phyloP scores from a whole-genome alignment of 2,888 invertebrate species.

The Neoitamus cyanurus region DNA sequence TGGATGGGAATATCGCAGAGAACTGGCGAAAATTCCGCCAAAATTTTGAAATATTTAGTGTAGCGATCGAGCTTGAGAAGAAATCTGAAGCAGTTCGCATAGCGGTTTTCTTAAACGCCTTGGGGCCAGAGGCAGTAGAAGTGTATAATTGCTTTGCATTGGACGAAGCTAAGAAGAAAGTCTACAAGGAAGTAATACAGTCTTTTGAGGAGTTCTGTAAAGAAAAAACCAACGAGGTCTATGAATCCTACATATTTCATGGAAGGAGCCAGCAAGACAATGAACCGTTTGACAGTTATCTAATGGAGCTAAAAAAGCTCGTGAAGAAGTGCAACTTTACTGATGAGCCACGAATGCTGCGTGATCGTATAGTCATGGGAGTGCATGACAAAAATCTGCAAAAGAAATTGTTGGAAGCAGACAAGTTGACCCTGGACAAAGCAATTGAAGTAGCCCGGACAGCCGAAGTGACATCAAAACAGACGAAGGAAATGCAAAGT shows the following conservation, averaged over 20 bases:
- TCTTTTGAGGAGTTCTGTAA: slow-evolving; percentile 4
- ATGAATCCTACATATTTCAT: not conserved
- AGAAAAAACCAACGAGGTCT: not conserved
- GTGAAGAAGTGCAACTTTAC: not conserved
- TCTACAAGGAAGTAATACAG: not conserved
- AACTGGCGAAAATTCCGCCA: not conserved
- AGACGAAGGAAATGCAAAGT: not conserved
- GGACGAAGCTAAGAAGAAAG: not conserved
- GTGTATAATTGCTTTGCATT: not conserved
- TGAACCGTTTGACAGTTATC: too few relatives aligned
- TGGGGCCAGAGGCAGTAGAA: not conserved
- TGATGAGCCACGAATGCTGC: not conserved
- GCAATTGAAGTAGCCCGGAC: not conserved
- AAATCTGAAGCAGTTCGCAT: not conserved
- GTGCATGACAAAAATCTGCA: not conserved
- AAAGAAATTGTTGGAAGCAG: not conserved
- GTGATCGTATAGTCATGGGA: not conserved
- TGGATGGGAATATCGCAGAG: not conserved
- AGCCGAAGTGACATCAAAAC: not conserved
- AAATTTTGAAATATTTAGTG: slow-evolving; percentile 6
- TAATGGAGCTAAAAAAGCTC: not conserved
- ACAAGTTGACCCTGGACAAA: not conserved
- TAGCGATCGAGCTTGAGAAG: not conserved
- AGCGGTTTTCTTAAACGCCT: not conserved
- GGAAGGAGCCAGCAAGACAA: too few relatives aligned